Conservation (phyloP, 2,113 vertebrate species). For the Chitala chitala region DNA sequence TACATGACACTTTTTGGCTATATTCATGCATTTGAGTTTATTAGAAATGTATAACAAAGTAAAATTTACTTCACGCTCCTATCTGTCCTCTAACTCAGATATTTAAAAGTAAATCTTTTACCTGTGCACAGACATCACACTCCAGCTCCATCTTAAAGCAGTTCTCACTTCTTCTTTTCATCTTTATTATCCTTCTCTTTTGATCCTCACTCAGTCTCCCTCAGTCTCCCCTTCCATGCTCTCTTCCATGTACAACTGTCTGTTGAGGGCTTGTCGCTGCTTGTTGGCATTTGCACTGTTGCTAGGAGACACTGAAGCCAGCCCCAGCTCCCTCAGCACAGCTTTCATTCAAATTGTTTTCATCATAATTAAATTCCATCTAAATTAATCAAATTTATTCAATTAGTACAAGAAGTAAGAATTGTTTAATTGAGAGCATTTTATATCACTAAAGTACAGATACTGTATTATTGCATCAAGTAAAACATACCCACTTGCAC, state of each 20-base stretch:
- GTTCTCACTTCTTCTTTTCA: too few relatives aligned
- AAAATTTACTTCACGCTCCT: neutral
- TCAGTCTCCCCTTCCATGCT: conserved; percentile 15
- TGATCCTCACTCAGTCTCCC: neutral
- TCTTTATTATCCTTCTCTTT: neutral
- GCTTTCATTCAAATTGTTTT: neutral
- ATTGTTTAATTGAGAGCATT: neutral
- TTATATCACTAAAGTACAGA: too few relatives aligned
- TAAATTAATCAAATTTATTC: conserved; percentile 14
- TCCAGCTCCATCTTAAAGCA: neutral
- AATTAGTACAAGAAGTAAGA: neutral
- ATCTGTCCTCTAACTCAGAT: neutral
- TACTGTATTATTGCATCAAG: too few relatives aligned
- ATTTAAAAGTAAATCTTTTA: conserved; percentile 38
- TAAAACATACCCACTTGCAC: too few relatives aligned
- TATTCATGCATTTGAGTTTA: neutral
- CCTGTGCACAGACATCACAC: conserved; percentile 39
- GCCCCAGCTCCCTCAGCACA: conserved; percentile 37
- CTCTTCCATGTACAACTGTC: conserved; percentile 1
- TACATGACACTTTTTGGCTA: neutral
- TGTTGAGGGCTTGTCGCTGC: neutral
- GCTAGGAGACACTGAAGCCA: conserved; percentile 53
- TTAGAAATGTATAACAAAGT: too few relatives aligned
- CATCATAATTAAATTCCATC: neutral
- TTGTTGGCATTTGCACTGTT: conserved; percentile 43